Conservation (phyloP, 2,797 vertebrate genomes). For the Micropoecilia bifurca region DNA sequence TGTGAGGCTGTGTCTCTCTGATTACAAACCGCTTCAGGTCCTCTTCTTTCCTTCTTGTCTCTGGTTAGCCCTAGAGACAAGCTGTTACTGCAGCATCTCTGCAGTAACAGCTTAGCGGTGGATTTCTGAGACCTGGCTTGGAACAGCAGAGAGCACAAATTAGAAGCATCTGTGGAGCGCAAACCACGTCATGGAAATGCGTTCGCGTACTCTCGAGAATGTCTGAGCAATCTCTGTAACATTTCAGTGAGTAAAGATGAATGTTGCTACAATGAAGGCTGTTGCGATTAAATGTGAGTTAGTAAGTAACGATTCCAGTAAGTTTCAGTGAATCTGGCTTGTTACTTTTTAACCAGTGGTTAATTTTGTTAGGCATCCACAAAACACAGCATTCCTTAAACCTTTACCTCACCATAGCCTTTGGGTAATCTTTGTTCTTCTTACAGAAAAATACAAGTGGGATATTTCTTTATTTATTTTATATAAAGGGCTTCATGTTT, state of each 20-base stretch:
- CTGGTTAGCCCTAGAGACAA: no score
- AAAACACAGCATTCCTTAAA: neutral
- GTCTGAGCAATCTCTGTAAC: constrained; percentile 43
- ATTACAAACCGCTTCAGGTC: constrained; percentile 58
- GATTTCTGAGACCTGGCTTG: constrained; percentile 69
- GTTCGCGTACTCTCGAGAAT: constrained; percentile 45
- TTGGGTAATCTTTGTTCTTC: neutral
- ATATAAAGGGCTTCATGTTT: no score
- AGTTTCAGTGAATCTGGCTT: neutral
- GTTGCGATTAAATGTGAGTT: constrained; percentile 16
- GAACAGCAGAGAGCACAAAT: constrained; percentile 59
- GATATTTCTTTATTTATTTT: neutral
- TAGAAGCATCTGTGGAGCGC: constrained; percentile 71
- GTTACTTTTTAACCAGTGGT: neutral
- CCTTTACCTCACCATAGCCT: neutral
- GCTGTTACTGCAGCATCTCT: constrained; percentile 65
- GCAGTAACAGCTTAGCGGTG: constrained; percentile 67
- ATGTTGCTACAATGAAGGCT: constrained; percentile 15
- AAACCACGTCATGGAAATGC: constrained; percentile 74
- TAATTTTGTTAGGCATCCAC: neutral
- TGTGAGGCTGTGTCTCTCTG: constrained; percentile 34
- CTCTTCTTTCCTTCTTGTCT: constrained; percentile 37
- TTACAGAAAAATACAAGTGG: neutral
- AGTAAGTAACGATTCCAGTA: constrained; percentile 5
- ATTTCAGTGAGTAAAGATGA: constrained; percentile 29